Percentiles rank a stretch among this genome's conserved stretches.
phyloP scores from a whole-genome alignment of 2,113 vertebrate genomes.

The Nothocercus julius region DNA sequence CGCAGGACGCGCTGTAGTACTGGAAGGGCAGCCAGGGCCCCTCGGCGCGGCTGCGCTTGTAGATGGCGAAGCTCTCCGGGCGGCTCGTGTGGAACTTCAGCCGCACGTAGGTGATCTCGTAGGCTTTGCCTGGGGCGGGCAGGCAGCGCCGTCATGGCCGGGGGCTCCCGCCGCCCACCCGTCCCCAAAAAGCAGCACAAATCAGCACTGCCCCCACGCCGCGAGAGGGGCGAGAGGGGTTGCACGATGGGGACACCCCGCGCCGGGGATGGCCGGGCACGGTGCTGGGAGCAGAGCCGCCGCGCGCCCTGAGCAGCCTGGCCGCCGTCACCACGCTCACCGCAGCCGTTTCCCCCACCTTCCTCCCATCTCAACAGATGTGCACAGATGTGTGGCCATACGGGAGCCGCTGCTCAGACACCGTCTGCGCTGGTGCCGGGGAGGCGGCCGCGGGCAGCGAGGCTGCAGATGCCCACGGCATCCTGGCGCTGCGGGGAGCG shows the following conservation, averaged over 20 bases:
- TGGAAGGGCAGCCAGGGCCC: slow-evolving; percentile 92
- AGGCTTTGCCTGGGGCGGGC: slow-evolving; percentile 87
- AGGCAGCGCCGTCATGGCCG: accelerated
- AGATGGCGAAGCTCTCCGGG: slow-evolving; percentile 94
- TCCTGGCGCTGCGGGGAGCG: neutral
- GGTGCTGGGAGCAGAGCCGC: too few species aligned
- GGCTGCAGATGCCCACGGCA: neutral
- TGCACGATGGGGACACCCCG: neutral
- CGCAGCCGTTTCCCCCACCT: neutral
- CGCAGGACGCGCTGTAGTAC: slow-evolving; percentile 91
- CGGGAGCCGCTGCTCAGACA: too few species aligned
- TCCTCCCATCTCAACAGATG: too few species aligned
- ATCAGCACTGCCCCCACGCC: accelerated
- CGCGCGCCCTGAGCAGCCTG: too few species aligned
- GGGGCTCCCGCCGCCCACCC: accelerated
- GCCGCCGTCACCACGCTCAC: neutral
- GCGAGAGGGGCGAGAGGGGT: neutral
- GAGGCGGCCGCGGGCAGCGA: neutral
- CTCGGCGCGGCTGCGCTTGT: slow-evolving; percentile 77
- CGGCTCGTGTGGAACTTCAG: slow-evolving; percentile 95
- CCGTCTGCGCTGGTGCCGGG: neutral
- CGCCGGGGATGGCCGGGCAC: too few species aligned
- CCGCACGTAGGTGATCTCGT: slow-evolving; percentile 92
- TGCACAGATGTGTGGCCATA: too few species aligned
- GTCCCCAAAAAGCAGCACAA: accelerated